Conservation (phyloP, 2,888 invertebrate genomes). For the Volucella zonaria region DNA sequence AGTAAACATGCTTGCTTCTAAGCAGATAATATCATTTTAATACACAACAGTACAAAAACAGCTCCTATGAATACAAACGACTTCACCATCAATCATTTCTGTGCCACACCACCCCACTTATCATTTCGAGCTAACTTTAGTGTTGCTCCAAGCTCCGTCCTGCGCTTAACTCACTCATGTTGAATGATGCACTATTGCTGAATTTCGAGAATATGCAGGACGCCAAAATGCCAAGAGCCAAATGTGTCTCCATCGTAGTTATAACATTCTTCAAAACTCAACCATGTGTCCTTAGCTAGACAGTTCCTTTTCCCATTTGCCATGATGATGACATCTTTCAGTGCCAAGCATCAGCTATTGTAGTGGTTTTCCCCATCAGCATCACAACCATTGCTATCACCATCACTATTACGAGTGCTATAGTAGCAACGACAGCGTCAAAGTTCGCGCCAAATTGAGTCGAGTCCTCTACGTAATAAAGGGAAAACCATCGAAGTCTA, state of each 20-base stretch:
- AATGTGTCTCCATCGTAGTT: slow-evolving; percentile 42
- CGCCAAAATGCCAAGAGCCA: slow-evolving; percentile 47
- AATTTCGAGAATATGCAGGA: background rate
- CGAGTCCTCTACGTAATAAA: slow-evolving; percentile 59
- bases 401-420: no score
- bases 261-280: slow-evolving; percentile 53
- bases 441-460: slow-evolving; percentile 72
- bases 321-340: slow-evolving; percentile 63
- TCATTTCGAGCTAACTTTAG: background rate
- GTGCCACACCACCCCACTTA: slow-evolving; percentile 5
- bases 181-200: slow-evolving; percentile 19
- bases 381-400: no score
- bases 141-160: background rate
- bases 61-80: slow-evolving; percentile 23
- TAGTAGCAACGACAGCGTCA: slow-evolving; percentile 29
- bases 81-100: slow-evolving; percentile 33
- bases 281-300: slow-evolving; percentile 32
- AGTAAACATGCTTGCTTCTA: no score
- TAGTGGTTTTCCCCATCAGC: no score
- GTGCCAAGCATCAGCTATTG: slow-evolving; percentile 35
- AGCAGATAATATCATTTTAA: background rate
- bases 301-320: slow-evolving; percentile 46
- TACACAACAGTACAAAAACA: background rate
- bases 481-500: slow-evolving; percentile 63
- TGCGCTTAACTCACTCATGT: background rate